phyloP scores from a whole-genome alignment of 2,113 vertebrate genomes.

The Struthio camelus region DNA sequence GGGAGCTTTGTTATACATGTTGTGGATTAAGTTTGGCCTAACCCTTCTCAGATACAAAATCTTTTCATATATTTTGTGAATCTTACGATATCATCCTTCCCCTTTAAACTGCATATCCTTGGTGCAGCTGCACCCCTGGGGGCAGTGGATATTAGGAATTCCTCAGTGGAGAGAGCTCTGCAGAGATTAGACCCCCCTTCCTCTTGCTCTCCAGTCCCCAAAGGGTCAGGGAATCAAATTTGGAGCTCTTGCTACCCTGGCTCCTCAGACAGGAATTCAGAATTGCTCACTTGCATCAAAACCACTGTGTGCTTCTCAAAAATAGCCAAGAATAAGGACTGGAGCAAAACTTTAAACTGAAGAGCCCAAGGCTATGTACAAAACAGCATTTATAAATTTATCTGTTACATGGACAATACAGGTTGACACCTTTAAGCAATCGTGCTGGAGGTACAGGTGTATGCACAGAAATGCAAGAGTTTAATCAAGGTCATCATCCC shows the following conservation, averaged over 20 bases:
- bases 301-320: background rate
- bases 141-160: background rate
- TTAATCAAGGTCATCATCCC: background rate
- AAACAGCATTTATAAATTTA: background rate
- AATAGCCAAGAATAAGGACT: background rate
- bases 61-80: background rate
- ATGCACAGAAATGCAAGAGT: background rate
- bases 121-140: too few relatives aligned
- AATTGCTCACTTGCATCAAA: background rate
- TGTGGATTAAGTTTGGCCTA: background rate
- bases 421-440: background rate
- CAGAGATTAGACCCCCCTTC: background rate
- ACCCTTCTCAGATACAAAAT: background rate
- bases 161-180: background rate
- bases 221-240: background rate
- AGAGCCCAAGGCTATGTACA: background rate
- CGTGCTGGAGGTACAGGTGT: background rate
- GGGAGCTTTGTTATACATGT: background rate
- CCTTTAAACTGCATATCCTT: background rate
- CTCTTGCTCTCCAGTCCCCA: background rate
- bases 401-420: background rate
- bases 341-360: background rate
- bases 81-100: background rate
- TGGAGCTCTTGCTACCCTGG: too few relatives aligned
- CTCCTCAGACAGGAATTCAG: background rate